Conservation (phyloP, 2,797 vertebrate species). For the Ctenopoma multispine region DNA sequence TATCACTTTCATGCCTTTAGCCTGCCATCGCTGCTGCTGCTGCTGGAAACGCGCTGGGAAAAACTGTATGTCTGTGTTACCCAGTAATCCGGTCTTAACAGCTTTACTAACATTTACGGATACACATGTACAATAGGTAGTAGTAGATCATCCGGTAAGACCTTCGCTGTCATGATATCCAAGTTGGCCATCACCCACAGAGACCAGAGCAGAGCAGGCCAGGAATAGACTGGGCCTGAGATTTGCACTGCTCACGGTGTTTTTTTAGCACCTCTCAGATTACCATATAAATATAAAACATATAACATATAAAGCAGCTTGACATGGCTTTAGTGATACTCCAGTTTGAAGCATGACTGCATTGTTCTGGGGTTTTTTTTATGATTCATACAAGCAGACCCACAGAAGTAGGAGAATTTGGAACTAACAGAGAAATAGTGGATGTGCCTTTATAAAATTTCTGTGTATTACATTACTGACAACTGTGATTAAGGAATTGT, state of each 20-base stretch:
- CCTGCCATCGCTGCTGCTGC: conserved; percentile 10
- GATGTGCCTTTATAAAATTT: background rate
- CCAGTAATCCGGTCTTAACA: conserved; percentile 58
- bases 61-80: conserved; percentile 41
- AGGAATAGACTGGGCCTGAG: conserved; percentile 66
- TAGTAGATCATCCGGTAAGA: conserved; percentile 56
- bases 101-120: conserved; percentile 47
- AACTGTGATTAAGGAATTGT: background rate
- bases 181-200: conserved; percentile 38
- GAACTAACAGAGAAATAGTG: background rate
- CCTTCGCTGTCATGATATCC: conserved; percentile 38
- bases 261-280: conserved; percentile 55
- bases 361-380: conserved; percentile 1
- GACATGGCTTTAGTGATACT: conserved; percentile 34
- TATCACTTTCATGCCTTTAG: conserved; percentile 52
- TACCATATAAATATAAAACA: conserved; percentile 31
- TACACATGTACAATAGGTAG: conserved; percentile 4
- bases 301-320: conserved; percentile 30
- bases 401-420: background rate
- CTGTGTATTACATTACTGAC: background rate
- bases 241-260: conserved; percentile 61
- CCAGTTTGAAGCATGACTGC: conserved; percentile 22
- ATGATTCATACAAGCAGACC: background rate
- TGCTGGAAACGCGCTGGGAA: conserved; percentile 27
- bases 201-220: conserved; percentile 54